Percentiles rank a stretch among this genome's conserved stretches.
Conservation (phyloP, 1,140 invertebrate species). For the Pararge aegeria region DNA sequence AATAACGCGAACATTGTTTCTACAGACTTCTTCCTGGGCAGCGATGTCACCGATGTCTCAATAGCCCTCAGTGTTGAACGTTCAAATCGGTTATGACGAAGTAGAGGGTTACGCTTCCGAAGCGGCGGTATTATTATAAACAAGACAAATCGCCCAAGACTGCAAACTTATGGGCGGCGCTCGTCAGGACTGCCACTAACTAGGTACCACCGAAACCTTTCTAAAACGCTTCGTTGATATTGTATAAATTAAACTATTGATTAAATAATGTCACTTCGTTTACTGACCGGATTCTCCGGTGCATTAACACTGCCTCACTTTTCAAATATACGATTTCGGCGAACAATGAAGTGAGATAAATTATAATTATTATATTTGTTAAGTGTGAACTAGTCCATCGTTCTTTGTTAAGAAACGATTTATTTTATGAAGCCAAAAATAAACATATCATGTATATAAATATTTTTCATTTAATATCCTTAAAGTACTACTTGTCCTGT, state of each 20-base stretch:
- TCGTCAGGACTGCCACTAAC: conserved; percentile 53
- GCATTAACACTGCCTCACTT: conserved; percentile 40
- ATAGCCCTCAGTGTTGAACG: conserved; percentile 81
- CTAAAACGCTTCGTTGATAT: conserved; percentile 27
- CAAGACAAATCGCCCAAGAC: conserved; percentile 20
- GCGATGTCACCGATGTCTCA: conserved; percentile 86
- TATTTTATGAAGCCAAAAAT: conserved; percentile 16
- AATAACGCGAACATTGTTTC: conserved; percentile 86
- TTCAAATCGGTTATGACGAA: conserved; percentile 62
- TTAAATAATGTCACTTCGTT: conserved; percentile 24
- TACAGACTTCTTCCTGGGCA: conserved; percentile 89
- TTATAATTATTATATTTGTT: conserved; percentile 43
- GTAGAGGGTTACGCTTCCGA: conserved; percentile 29
- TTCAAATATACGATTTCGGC: conserved; percentile 25
- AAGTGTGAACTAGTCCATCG: conserved; percentile 51
- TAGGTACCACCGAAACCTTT: conserved; percentile 32
- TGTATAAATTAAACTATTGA: conserved; percentile 39
- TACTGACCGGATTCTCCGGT: neutral
- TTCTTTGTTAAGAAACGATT: conserved; percentile 20
- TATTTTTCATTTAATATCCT: neutral
- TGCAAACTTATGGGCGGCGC: conserved; percentile 30
- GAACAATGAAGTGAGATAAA: conserved; percentile 52
- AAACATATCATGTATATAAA: conserved; percentile 5
- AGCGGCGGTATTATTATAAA: conserved; percentile 50
- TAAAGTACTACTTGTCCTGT: neutral